Base-by-base conservation (phyloP, 2,113 vertebrate species). In the Pseudonaja textilis region DNA sequence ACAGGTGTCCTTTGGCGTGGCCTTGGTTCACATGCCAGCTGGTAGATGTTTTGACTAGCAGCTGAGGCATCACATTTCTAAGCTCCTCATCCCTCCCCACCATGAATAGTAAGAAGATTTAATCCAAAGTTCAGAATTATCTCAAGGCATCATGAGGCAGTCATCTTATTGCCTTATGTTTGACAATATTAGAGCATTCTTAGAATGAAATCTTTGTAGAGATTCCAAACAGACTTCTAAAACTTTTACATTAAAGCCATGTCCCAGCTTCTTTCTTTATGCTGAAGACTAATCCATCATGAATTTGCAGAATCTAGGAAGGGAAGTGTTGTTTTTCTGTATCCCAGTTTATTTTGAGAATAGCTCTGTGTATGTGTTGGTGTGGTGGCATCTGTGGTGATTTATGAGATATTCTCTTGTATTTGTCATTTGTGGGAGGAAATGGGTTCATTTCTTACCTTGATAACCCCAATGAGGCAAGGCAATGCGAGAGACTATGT, bases 281-380 rank as follows among this genome's bases (percentile, higher is more conserved):
- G n/a, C 23, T 5, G 18, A 89, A 90, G 61, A 54, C 26, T 0
- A 96, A 95, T 96, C 96, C 96, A 96, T 29, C 20, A n/a, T n/a
- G n/a, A 88, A 55, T 94, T 93, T 93, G 22, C 18, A 89, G 93
- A 96, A 34, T 18, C 6, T 74, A n/a, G 4, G n/a, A 34, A 34
- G n/a, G 64, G n/a, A 4, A 1, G 16, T 34, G 86, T 52, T 5
- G 81, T 92, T 88, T 95, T 93, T 50, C 91, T 88, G 94, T 93
- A 54, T 92, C 90, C 91, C 93, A 50, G 18, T 96, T 95, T 57
- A 47, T 89, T 95, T 64, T 45, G 0, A 4, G 88, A 89, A 89
- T 85, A 91, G 55, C 87, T 92, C 47, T 69, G 14, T 85, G 64
- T n/a, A n/a, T n/a, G 25, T 47, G 26, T 55, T 69, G 25, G 47